phyloP scores from a whole-genome alignment of 2,888 invertebrate genomes.

The Chorisops tibialis region DNA sequence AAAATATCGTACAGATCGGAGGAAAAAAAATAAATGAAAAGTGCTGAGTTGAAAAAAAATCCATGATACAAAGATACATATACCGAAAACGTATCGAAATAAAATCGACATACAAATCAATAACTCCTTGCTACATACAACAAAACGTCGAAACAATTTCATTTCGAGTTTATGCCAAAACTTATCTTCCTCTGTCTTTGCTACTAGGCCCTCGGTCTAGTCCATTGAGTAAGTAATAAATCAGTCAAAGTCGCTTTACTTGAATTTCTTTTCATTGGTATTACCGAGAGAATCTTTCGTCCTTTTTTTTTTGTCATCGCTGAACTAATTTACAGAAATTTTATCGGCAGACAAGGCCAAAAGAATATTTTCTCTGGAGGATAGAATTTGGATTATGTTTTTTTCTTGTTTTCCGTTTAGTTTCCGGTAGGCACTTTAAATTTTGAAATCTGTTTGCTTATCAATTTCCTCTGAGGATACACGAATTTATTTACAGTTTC shows the following conservation, averaged over 20 bases:
- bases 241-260: slow-evolving; percentile 12
- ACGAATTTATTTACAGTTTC: slow-evolving; percentile 29
- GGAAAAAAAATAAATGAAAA: too few relatives aligned
- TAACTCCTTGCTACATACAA: slow-evolving; percentile 7
- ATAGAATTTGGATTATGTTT: background rate
- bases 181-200: background rate
- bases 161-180: slow-evolving; percentile 17
- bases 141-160: slow-evolving; percentile 17
- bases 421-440: slow-evolving; percentile 26
- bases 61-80: too few relatives aligned
- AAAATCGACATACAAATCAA: slow-evolving; percentile 8
- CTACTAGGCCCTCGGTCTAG: too few relatives aligned
- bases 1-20: too few relatives aligned
- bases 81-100: background rate
- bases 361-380: background rate
- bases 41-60: too few relatives aligned
- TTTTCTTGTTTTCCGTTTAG: slow-evolving; percentile 7
- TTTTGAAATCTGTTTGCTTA: slow-evolving; percentile 28
- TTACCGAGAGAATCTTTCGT: slow-evolving; percentile 1
- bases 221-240: slow-evolving; percentile 6
- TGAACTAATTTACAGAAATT: slow-evolving; percentile 19
- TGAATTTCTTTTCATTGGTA: slow-evolving; percentile 1
- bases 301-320: slow-evolving; percentile 2
- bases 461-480: slow-evolving; percentile 31
- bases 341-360: background rate